These are phyloP conservation scores for Peromyscus polionotus DNA, from an alignment of 2,113 vertebrate species.

Conservation along the genomic window DNA sequence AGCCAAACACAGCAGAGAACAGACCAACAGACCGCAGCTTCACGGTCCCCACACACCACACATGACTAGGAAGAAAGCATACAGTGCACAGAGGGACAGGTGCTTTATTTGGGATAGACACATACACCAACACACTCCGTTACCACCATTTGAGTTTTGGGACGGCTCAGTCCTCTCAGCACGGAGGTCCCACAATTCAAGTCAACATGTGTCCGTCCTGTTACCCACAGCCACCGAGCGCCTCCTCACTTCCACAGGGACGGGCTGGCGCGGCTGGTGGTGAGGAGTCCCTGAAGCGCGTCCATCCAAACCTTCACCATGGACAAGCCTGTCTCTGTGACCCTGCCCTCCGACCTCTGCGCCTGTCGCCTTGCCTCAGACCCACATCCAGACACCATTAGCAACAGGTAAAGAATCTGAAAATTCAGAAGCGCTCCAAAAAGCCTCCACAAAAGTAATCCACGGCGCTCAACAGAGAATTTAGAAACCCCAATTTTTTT, in stretches of 20 bases:
- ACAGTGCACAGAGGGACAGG: constrained; percentile 54
- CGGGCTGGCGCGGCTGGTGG: constrained; percentile 56
- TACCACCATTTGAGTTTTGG: constrained; percentile 66
- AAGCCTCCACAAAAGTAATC: constrained; percentile 84
- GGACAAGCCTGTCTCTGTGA: constrained; percentile 73
- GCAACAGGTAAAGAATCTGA: constrained; percentile 74
- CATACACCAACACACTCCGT: neutral
- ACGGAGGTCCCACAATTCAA: constrained; percentile 71
- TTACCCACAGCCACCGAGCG: constrained; percentile 54
- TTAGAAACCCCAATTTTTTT: constrained; percentile 90
- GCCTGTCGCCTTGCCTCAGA: constrained; percentile 22
- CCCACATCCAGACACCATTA: constrained; percentile 72
- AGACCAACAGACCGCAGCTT: neutral
- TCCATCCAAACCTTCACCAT: constrained; percentile 67
- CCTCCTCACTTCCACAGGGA: constrained; percentile 61
- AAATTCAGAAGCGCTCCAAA: constrained; percentile 84
- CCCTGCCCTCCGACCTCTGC: constrained; percentile 81
- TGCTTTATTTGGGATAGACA: constrained; percentile 85
- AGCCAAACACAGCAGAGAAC: neutral
- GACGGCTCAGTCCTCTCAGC: neutral
- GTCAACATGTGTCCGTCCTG: constrained; percentile 55
- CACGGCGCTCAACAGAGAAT: constrained; percentile 87
- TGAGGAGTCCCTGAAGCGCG: constrained; percentile 55
- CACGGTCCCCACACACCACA: neutral
- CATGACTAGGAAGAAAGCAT: constrained; percentile 33